Conservation (phyloP, 2,888 invertebrate species). For the Machimus atricapillus region DNA sequence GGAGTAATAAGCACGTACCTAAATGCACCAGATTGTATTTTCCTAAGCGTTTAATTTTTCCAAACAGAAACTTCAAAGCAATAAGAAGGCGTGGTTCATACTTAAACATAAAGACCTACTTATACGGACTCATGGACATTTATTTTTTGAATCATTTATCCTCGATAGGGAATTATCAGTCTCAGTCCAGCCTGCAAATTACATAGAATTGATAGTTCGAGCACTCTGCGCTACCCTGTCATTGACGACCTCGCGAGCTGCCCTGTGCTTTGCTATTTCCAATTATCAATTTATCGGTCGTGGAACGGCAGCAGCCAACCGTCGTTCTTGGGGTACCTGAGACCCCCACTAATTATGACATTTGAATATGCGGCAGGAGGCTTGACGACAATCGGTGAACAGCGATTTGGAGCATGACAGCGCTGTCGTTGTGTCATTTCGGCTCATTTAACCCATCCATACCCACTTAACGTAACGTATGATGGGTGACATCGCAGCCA, state of each 20-base stretch:
- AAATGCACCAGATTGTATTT: not conserved
- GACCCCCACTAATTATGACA: slow-evolving; percentile 20
- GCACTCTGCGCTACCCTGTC: not conserved
- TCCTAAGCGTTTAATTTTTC: not conserved
- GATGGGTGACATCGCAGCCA: not conserved
- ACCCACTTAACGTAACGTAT: not conserved
- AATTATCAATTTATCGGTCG: slow-evolving; percentile 32
- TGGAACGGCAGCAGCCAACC: not conserved
- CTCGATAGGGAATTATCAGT: not conserved
- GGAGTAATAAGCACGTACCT: not conserved
- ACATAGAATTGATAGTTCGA: not conserved
- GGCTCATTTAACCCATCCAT: slow-evolving; percentile 16
- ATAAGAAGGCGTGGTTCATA: not conserved
- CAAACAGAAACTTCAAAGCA: not conserved
- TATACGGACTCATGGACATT: not conserved
- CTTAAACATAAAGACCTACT: not conserved
- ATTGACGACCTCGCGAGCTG: not conserved
- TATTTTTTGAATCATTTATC: not conserved
- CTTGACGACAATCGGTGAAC: slow-evolving; percentile 24
- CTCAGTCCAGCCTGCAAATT: not conserved
- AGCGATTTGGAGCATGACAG: not conserved
- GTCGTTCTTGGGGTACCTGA: not conserved
- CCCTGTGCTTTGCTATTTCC: not conserved
- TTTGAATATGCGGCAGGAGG: slow-evolving; percentile 15
- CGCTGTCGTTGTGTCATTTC: slow-evolving; percentile 1